Percentiles rank a stretch among this genome's conserved stretches.
These are phyloP conservation scores for Porites lutea DNA, from an alignment of 64 coral and sea anemone species.

Conservation along the genomic window DNA sequence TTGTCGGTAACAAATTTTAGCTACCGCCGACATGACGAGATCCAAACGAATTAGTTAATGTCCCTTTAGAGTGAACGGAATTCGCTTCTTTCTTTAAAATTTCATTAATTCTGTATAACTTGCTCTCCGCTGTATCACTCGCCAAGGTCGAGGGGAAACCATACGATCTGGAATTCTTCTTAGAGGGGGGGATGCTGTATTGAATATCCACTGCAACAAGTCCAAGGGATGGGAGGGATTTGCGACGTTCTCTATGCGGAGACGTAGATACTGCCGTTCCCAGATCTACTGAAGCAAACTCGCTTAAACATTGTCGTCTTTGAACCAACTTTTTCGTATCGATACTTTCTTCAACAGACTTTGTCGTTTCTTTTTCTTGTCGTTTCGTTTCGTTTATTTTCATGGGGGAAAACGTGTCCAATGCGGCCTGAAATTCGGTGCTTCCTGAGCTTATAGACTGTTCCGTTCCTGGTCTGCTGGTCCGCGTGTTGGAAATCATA, in stretches of 20 bases:
- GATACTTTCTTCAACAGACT: neutral
- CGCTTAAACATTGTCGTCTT: neutral
- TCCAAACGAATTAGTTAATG: neutral
- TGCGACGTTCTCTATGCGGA: neutral
- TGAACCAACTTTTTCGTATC: neutral
- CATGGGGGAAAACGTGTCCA: neutral
- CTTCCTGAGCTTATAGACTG: neutral
- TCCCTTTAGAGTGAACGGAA: neutral
- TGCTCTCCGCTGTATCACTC: too few relatives aligned
- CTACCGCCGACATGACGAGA: neutral
- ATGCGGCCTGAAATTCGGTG: constrained; percentile 8
- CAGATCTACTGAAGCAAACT: neutral
- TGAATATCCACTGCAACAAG: neutral
- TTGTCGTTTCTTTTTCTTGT: neutral
- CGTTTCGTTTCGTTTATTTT: neutral
- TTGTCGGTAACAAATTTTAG: neutral
- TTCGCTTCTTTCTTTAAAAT: neutral
- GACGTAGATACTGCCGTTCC: neutral
- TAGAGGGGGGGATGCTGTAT: neutral
- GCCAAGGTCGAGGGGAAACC: neutral
- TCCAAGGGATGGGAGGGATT: neutral
- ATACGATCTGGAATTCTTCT: neutral
- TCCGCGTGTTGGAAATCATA: too few relatives aligned
- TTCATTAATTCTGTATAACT: neutral
- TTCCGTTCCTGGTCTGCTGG: neutral